Percentiles rank a stretch among this genome's conserved stretches.
Evolutionary conservation across 2,797 vertebrate genomes (phyloP).

Genomic region (Hydrocynus forskahlii): DNA sequence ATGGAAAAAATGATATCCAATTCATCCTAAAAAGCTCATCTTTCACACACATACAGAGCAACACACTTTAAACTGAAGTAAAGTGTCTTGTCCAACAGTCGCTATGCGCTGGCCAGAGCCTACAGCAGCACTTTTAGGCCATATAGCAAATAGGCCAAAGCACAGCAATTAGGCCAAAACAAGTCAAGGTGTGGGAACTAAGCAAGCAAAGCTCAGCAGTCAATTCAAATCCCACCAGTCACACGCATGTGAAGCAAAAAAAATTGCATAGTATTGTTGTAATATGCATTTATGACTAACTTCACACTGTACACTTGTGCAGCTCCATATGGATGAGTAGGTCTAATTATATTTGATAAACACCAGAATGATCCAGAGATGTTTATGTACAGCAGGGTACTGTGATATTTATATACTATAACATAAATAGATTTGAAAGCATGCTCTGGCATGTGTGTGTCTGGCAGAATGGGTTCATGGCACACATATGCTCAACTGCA

Average conservation of each 20-base stretch:
- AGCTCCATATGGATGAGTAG: neutral
- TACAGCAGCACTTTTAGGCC: neutral
- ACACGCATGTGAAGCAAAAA: neutral
- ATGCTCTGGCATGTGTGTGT: neutral
- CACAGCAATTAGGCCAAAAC: neutral
- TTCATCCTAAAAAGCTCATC: too few relatives aligned
- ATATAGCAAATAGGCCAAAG: neutral
- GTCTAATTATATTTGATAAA: neutral
- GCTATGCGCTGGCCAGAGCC: neutral
- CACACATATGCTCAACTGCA: neutral
- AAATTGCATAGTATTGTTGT: too few relatives aligned
- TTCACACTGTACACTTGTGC: too few relatives aligned
- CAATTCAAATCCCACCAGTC: too few relatives aligned
- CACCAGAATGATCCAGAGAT: neutral
- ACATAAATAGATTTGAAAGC: conserved; percentile 1
- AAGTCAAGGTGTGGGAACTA: neutral
- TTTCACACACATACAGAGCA: too few relatives aligned
- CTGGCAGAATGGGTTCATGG: neutral
- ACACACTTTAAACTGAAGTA: neutral
- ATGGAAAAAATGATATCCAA: too few relatives aligned
- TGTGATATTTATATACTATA: neutral
- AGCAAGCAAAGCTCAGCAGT: neutral
- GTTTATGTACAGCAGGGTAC: too few relatives aligned
- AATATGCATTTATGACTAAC: too few relatives aligned
- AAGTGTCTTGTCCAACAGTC: neutral